Base-by-base conservation (phyloP, 2,113 vertebrate genomes). In the Aphelocoma coerulescens region DNA sequence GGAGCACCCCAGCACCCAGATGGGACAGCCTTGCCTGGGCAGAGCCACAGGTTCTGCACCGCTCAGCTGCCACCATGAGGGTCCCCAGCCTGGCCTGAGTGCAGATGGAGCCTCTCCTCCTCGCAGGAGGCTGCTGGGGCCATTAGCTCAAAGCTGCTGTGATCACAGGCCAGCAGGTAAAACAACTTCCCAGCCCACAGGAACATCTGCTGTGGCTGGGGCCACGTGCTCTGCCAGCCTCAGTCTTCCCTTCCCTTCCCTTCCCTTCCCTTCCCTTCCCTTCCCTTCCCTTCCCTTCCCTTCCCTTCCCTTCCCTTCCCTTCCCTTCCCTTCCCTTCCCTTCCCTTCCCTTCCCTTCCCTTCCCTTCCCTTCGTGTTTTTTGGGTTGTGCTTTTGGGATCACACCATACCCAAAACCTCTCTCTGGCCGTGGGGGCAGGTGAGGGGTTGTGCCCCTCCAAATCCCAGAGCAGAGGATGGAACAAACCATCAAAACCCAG, bases 41-140 rank as follows among this genome's bases (percentile, higher is more conserved):
- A 81, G 58, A 75, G 51, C 26, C 67, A 72, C 48, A 59, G 9
- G n/a, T 26, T 67, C 83, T 1, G 1, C 77, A 4, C 0, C 0
- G 58, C 67, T 82, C 81, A 32, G 79, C 30, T 30, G 67, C 28
- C 1, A 7, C 63, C 21, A 0, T 3, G 0, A 17, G 51, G 32
- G 28, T 35, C 52, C 37, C 6, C 2, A 9, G 16, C 24, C 71
- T 19, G 32, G 49, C 59, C 5, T 0, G 37, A 58, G 21, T 11
- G 28, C 69, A 92, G 84, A 57, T 52, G 84, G 79, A 88, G 48
- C 68, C 15, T 61, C 52, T 49, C 8, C 23, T 76, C 32, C 41
- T 41, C 1, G 0, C 6, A 1, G 49, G 41, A 83, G 28, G 22
- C 33, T 89, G 79, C 73, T 78, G 72, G 73, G 27, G 27, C 55